A percentile compares a stretch with the other conserved stretches of the same genome.
Evolutionary conservation across 37 sponge, comb jelly and placozoan genomes (phyloP).

Genomic region (Mnemiopsis leidyi): DNA sequence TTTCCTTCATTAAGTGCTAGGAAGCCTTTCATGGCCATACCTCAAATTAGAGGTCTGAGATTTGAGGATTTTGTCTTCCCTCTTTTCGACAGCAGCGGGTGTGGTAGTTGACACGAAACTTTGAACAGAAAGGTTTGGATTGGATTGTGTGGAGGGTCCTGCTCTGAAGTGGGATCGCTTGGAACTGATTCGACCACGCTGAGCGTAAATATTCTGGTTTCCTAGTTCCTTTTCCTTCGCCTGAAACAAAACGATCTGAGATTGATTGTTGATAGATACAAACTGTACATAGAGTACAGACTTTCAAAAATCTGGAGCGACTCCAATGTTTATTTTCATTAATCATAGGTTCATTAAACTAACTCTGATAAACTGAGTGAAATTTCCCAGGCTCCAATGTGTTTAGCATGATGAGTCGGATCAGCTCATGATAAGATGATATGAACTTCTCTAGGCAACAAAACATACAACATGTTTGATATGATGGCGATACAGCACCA

Average conservation of each 20-base stretch:
- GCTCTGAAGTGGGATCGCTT: not conserved
- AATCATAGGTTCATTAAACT: no score
- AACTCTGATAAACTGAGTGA: no score
- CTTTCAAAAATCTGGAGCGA: no score
- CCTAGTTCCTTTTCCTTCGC: constrained; percentile 30
- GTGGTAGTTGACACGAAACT: not conserved
- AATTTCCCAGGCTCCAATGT: no score
- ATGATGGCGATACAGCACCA: not conserved
- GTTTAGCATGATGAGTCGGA: not conserved
- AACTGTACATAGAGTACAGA: no score
- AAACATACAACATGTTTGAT: not conserved
- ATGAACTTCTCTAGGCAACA: not conserved
- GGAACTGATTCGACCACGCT: not conserved
- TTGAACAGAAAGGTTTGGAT: not conserved
- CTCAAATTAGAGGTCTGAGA: not conserved
- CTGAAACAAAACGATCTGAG: no score
- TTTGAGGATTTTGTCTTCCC: not conserved
- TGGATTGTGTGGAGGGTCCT: not conserved
- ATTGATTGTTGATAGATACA: no score
- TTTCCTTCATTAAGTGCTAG: not conserved
- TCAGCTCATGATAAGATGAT: not conserved
- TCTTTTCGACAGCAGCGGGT: not conserved
- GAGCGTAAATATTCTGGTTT: constrained; percentile 51
- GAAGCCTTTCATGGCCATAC: not conserved
- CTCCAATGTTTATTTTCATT: no score